Conservation (phyloP, 2,797 vertebrate genomes). For the Leucoraja ocellata region DNA sequence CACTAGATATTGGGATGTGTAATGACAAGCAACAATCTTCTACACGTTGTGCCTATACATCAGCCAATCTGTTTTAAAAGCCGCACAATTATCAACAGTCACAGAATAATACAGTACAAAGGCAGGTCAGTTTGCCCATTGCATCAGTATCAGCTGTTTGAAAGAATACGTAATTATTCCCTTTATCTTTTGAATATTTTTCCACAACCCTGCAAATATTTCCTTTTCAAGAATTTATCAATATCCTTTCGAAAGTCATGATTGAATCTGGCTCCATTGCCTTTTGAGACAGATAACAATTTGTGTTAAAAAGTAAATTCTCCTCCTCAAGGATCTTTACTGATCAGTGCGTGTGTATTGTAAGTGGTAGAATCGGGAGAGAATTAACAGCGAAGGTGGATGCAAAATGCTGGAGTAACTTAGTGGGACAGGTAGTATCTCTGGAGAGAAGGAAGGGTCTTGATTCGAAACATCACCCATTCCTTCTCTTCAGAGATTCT, state of each 20-base stretch:
- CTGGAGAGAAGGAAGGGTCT: too few relatives aligned
- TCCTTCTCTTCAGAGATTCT: too few relatives aligned
- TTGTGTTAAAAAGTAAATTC: not conserved
- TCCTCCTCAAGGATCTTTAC: too few relatives aligned
- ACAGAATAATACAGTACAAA: not conserved
- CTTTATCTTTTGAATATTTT: not conserved
- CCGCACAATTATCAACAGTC: not conserved
- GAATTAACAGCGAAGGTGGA: too few relatives aligned
- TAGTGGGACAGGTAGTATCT: too few relatives aligned
- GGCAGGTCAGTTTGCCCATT: not conserved
- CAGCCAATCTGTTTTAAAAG: not conserved
- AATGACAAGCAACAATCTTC: not conserved
- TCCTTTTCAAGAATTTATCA: not conserved
- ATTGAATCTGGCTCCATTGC: not conserved
- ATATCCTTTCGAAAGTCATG: not conserved
- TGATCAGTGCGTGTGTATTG: too few relatives aligned
- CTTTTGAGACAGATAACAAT: not conserved
- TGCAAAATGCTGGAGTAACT: too few relatives aligned
- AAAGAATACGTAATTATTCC: not conserved
- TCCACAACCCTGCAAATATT: not conserved
- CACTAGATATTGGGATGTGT: too few relatives aligned
- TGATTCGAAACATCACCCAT: too few relatives aligned
- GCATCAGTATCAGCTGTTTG: not conserved
- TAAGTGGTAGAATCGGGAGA: too few relatives aligned
- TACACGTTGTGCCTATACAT: not conserved